These are phyloP conservation scores for Lobophora halterata DNA, from an alignment of 2,888 invertebrate species.

Conservation along the genomic window DNA sequence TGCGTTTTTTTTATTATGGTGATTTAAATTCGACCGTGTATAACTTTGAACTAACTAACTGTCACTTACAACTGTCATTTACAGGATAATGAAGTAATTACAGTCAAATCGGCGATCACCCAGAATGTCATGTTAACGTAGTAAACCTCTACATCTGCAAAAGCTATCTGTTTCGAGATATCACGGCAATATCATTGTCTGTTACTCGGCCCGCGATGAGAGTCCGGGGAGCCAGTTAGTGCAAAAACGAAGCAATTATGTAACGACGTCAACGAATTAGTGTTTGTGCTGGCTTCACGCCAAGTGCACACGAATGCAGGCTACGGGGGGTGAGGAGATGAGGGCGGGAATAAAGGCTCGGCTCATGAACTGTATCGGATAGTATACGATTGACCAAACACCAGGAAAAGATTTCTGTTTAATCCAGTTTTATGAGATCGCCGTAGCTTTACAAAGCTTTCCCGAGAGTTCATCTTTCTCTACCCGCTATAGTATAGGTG, in stretches of 20 bases:
- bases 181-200: conserved; percentile 30
- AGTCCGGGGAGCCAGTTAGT: conserved; percentile 39
- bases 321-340: conserved; percentile 20
- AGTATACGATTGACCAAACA: conserved; percentile 19
- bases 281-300: conserved; percentile 63
- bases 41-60: too few relatives aligned
- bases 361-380: conserved; percentile 17
- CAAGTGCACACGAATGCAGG: conserved; percentile 54
- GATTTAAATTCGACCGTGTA: too few relatives aligned
- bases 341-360: conserved; percentile 7
- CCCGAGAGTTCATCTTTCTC: conserved; percentile 7
- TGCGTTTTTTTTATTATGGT: too few relatives aligned
- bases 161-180: conserved; percentile 12
- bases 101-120: too few relatives aligned
- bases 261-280: conserved; percentile 72
- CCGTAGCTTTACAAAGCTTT: conserved; percentile 13
- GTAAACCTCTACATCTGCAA: too few relatives aligned
- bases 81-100: too few relatives aligned
- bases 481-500: conserved; percentile 2
- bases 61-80: too few relatives aligned
- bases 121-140: too few relatives aligned
- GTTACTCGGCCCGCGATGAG: conserved; percentile 32
- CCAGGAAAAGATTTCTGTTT: conserved; percentile 17
- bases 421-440: conserved; percentile 15
- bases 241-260: conserved; percentile 73